Percentiles rank a stretch among this genome's conserved stretches.
Evolutionary conservation across 2,888 invertebrate genomes (phyloP).

Genomic region (Eupithecia vulgata): DNA sequence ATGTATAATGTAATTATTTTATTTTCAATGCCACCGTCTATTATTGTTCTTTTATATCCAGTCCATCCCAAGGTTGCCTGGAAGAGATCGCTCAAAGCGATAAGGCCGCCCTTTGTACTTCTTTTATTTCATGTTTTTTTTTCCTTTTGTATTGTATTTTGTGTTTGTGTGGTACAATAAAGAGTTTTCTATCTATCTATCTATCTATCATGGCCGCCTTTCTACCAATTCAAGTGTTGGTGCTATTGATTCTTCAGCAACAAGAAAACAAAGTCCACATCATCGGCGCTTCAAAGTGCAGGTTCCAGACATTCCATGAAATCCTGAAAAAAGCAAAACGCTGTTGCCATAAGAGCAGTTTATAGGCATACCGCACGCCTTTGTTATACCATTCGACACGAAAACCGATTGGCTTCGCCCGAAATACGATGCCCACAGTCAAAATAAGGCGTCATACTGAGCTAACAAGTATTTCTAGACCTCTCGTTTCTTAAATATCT

Average conservation of each 20-base stretch:
- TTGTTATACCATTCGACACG: conserved; percentile 66
- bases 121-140: too few relatives aligned
- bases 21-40: too few relatives aligned
- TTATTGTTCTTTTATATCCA: too few relatives aligned
- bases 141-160: too few relatives aligned
- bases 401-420: conserved; percentile 58
- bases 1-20: too few relatives aligned
- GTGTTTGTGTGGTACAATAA: too few relatives aligned
- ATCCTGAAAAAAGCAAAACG: conserved; percentile 36
- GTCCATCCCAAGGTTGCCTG: too few relatives aligned
- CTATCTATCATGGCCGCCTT: not conserved
- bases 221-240: conserved; percentile 14
- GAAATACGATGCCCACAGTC: conserved; percentile 58
- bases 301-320: conserved; percentile 42
- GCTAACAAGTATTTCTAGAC: conserved; percentile 23
- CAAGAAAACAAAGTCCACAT: conserved; percentile 33
- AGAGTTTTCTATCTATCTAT: too few relatives aligned
- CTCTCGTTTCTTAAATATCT: conserved; percentile 17
- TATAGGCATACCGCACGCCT: conserved; percentile 51
- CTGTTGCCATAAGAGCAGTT: conserved; percentile 42
- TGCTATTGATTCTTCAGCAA: conserved; percentile 33
- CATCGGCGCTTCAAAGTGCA: conserved; percentile 41
- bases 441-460: conserved; percentile 49
- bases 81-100: too few relatives aligned
- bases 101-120: too few relatives aligned